Percentiles rank a stretch among this genome's conserved stretches.
Evolutionary conservation across 2,888 invertebrate genomes (phyloP).

Genomic region (Zygothrica quintamaculata): DNA sequence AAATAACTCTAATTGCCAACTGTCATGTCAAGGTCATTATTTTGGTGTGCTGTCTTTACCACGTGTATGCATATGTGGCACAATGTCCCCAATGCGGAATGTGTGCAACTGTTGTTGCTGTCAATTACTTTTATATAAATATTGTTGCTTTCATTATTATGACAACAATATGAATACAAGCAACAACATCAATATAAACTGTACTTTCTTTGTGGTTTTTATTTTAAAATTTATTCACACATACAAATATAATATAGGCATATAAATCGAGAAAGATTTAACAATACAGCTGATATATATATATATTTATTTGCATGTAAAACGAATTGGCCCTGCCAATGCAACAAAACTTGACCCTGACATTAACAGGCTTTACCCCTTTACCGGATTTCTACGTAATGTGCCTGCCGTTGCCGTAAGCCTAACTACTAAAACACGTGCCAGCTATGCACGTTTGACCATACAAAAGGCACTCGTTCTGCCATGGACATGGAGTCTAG

Average conservation of each 20-base stretch:
- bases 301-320: slow-evolving; percentile 47
- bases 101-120: slow-evolving; percentile 59
- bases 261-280: slow-evolving; percentile 44
- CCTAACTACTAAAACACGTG: slow-evolving; percentile 45
- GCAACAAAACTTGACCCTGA: slow-evolving; percentile 66
- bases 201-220: slow-evolving; percentile 34
- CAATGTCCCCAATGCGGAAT: slow-evolving; percentile 59
- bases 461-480: slow-evolving; percentile 25
- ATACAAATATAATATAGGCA: slow-evolving; percentile 33
- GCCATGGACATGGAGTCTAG: slow-evolving; percentile 1
- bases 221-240: slow-evolving; percentile 65
- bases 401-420: slow-evolving; percentile 18
- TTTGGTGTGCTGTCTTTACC: slow-evolving; percentile 28
- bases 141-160: slow-evolving; percentile 40
- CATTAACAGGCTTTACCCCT: slow-evolving; percentile 52
- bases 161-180: slow-evolving; percentile 21
- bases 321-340: slow-evolving; percentile 20
- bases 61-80: slow-evolving; percentile 28
- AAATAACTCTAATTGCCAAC: slow-evolving; percentile 72
- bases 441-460: slow-evolving; percentile 68
- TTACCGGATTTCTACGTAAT: slow-evolving; percentile 18
- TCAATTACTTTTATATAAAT: slow-evolving; percentile 60
- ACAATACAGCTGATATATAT: slow-evolving; percentile 50
- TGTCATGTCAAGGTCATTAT: slow-evolving; percentile 62
- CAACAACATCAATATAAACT: slow-evolving; percentile 20